Conservation (phyloP, 1,140 invertebrate species). For the Seison nebaliae region DNA sequence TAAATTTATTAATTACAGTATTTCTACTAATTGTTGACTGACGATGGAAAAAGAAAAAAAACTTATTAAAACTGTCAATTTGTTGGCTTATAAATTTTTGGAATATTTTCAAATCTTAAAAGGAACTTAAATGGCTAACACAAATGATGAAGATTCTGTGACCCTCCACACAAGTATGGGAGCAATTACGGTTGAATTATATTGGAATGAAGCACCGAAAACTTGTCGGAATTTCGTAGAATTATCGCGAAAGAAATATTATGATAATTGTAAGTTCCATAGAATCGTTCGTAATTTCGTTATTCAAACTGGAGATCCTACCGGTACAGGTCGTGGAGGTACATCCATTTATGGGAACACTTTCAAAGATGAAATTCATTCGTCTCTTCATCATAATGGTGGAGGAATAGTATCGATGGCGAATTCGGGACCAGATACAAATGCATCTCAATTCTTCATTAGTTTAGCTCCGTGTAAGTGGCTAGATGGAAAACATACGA, state of each 20-base stretch:
- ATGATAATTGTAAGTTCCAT: conserved; percentile 67
- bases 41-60: too few species aligned
- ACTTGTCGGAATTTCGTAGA: conserved; percentile 91
- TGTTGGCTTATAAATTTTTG: too few species aligned
- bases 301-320: conserved; percentile 66
- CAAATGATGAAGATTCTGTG: too few species aligned
- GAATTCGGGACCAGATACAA: conserved; percentile 77
- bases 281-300: conserved; percentile 83
- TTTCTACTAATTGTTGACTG: too few species aligned
- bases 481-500: conserved; percentile 84
- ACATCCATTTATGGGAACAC: conserved; percentile 70
- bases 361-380: conserved; percentile 81
- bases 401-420: conserved; percentile 63
- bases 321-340: conserved; percentile 57
- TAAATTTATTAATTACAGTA: too few species aligned
- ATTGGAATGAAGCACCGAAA: conserved; percentile 83
- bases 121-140: too few species aligned
- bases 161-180: conserved; percentile 96
- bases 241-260: conserved; percentile 61
- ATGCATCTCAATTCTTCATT: conserved; percentile 94
- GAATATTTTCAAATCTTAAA: too few species aligned
- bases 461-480: conserved; percentile 81
- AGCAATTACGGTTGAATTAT: conserved; percentile 59
- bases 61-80: too few species aligned
- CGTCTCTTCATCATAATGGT: conserved; percentile 75